Conservation (phyloP, 2,888 invertebrate species). For the Molorchus minor region DNA sequence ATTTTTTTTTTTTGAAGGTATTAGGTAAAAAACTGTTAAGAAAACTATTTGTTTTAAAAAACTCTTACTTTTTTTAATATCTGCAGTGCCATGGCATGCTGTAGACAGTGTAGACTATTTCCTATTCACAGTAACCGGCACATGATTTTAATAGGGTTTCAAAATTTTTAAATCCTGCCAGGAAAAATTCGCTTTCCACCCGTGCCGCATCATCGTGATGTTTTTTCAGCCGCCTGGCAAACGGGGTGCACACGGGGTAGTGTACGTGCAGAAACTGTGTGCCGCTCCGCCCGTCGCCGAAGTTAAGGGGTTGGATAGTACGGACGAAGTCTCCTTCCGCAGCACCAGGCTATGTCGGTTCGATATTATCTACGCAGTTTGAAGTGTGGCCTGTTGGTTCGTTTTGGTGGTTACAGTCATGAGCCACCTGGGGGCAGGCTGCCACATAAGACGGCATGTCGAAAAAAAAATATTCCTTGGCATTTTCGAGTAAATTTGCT, state of each 20-base stretch:
- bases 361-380: conserved; percentile 24
- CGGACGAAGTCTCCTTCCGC: conserved; percentile 14
- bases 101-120: background rate
- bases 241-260: background rate
- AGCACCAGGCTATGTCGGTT: conserved; percentile 18
- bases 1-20: too few relatives aligned
- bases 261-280: background rate
- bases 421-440: conserved; percentile 1
- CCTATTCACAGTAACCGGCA: too few relatives aligned
- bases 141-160: too few relatives aligned
- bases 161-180: too few relatives aligned
- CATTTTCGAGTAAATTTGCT: background rate
- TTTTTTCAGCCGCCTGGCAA: background rate
- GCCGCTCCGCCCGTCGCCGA: background rate
- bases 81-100: background rate
- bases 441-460: background rate
- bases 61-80: background rate
- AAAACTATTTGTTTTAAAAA: background rate
- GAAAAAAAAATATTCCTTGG: background rate
- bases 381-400: conserved; percentile 13
- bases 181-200: too few relatives aligned
- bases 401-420: background rate
- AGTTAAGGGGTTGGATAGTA: conserved; percentile 7
- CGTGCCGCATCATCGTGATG: background rate
- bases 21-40: too few relatives aligned